Conservation (phyloP, 2,797 vertebrate species). For the Corythornis leucogaster region DNA sequence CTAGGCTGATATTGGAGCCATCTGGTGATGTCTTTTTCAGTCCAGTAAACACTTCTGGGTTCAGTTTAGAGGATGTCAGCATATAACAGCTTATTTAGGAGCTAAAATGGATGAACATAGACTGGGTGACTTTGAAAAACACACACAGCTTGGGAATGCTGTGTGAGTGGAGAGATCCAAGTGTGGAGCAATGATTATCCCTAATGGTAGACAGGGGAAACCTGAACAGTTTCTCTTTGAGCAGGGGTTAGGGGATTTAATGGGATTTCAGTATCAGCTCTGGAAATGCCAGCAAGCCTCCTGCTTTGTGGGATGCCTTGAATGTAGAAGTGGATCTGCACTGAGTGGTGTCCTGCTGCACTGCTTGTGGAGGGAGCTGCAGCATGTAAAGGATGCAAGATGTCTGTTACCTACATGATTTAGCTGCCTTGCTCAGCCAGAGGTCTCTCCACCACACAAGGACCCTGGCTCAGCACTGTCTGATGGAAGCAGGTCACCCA, state of each 20-base stretch:
- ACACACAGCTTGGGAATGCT: not conserved
- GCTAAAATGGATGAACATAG: not conserved
- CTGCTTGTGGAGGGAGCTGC: not conserved
- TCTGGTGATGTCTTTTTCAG: constrained; percentile 62
- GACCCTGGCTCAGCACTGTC: not conserved
- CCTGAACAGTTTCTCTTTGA: not conserved
- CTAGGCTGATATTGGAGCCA: constrained; percentile 52
- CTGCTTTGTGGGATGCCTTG: not conserved
- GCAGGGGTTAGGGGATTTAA: not conserved
- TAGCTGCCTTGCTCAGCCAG: not conserved
- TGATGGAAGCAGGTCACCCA: not conserved
- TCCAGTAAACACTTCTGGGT: constrained; percentile 35
- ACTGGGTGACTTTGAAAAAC: not conserved
- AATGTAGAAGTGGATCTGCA: not conserved
- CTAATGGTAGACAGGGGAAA: not conserved
- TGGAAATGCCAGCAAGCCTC: constrained; percentile 1
- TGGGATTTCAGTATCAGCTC: not conserved
- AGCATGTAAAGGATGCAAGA: not conserved
- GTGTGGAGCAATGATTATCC: not conserved
- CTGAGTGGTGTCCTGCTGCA: not conserved
- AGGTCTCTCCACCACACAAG: not conserved
- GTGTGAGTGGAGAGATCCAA: not conserved
- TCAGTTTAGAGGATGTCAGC: constrained; percentile 36
- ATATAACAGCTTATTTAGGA: constrained; percentile 27
- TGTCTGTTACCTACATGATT: not conserved